phyloP scores from a whole-genome alignment of 2,888 invertebrate genomes.

The Chrysopilus asiliformis region DNA sequence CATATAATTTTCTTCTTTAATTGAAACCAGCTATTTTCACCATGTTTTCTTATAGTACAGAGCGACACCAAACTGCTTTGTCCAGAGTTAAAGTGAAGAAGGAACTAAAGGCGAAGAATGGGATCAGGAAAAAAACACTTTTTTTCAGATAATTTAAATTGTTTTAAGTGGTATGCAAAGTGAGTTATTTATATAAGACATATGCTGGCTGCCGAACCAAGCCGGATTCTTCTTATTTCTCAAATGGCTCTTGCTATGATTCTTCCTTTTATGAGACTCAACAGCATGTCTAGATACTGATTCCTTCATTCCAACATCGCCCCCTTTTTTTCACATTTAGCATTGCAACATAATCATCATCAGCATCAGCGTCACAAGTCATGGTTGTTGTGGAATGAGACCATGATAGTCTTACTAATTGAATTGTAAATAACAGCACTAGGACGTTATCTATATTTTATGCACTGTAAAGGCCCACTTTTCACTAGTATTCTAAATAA shows the following conservation, averaged over 20 bases:
- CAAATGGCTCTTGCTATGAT: neutral
- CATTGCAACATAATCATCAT: neutral
- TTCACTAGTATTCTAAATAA: too few species aligned
- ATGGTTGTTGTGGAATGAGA: too few species aligned
- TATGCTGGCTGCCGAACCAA: slow-evolving; percentile 1
- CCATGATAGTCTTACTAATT: too few species aligned
- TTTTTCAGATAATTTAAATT: slow-evolving; percentile 15
- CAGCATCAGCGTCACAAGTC: neutral
- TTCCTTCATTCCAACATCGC: neutral
- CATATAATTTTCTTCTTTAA: too few species aligned
- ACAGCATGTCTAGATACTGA: neutral
- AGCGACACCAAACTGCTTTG: too few species aligned
- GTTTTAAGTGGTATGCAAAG: slow-evolving; percentile 15
- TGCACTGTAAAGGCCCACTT: too few species aligned
- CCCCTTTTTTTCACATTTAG: neutral
- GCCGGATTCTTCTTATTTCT: neutral
- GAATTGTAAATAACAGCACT: slow-evolving; percentile 6
- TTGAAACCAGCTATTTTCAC: too few species aligned
- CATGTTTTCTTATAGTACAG: too few species aligned
- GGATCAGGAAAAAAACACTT: too few species aligned
- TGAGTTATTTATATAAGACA: slow-evolving; percentile 12
- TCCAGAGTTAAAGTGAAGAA: too few species aligned
- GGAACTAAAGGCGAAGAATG: too few species aligned
- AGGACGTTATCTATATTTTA: too few species aligned
- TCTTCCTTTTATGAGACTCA: neutral